Evolutionary conservation across 2,797 vertebrate genomes (phyloP), one percentile per base, ranked within the genome.

Genomic region (Muscicapa striata): DNA sequence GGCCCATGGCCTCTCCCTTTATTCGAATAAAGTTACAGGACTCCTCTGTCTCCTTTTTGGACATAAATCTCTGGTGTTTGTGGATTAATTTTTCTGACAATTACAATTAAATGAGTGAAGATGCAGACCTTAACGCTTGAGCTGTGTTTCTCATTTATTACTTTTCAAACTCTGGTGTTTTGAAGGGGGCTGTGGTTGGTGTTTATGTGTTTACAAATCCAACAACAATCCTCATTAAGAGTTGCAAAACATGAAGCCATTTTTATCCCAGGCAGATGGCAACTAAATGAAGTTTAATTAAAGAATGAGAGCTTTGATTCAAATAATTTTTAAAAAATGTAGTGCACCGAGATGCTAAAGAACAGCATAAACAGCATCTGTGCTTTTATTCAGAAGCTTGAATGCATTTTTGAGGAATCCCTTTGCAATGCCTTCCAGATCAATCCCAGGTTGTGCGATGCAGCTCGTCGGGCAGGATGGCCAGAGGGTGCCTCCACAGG

Each of bases 201-300:
- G 73, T 86, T 76, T 57, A 61, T 95, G 68, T 97, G 90, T 96
- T 97, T 97, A 97, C 94, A 96, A 97, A 97, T 94, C 94, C 94
- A 96, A 45, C 95, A 97, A 98, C 97, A 96, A 98, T 97, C 95
- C 97, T 97, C 94, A 94, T 96, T 97, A 96, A 58, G 84, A 97
- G 96, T 86, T 95, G 90, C 95, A 97, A 97, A 98, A 98, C 97
- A 97, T 84, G 90, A 82, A 97, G 92, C 87, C 91, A 93, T 97
- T 95, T 96, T 96, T 85, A 97, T 97, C 95, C 75, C 87, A 94
- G 96, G 91, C 98, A 98, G 98, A 98, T 98, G 98, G 97, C 94
- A 86, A 85, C 92, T 97, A 96, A 98, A 98, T 97, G 95, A 96
- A 97, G 95, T 97, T 97, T 98, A 97, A 98, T 98, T 98, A 97